Evolutionary conservation across 2,888 invertebrate species (phyloP).

Genomic region (Nebria salina): DNA sequence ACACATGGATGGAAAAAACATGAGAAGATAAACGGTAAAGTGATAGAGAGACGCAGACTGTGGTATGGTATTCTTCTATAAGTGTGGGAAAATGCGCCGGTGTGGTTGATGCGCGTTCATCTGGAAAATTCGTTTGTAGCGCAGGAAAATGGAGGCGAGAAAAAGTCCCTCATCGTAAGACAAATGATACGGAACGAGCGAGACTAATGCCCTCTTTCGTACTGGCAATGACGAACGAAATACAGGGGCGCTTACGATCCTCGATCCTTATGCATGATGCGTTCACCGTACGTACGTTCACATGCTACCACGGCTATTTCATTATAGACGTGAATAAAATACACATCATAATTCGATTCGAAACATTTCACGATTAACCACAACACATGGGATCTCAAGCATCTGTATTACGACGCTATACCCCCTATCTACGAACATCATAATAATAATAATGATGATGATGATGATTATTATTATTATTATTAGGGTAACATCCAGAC

Average conservation of each 20-base stretch:
- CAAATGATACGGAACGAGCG: neutral
- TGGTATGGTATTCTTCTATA: constrained; percentile 51
- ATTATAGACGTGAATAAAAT: constrained; percentile 47
- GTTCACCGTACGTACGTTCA: neutral
- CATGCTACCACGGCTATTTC: constrained; percentile 37
- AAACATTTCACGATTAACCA: constrained; percentile 34
- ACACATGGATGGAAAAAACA: too few species aligned
- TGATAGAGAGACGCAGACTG: too few species aligned
- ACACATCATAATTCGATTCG: constrained; percentile 45
- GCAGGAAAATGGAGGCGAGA: constrained; percentile 62
- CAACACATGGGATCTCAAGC: too few species aligned
- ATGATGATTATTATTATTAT: too few species aligned
- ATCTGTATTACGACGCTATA: too few species aligned
- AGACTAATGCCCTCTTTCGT: constrained; percentile 4
- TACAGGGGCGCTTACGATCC: too few species aligned
- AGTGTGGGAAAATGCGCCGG: constrained; percentile 62
- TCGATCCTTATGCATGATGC: too few species aligned
- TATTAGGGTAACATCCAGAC: too few species aligned
- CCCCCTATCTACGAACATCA: too few species aligned
- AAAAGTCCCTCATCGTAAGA: constrained; percentile 57
- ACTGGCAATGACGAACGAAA: neutral
- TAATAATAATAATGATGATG: too few species aligned
- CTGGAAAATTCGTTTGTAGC: constrained; percentile 64
- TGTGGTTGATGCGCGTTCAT: constrained; percentile 56
- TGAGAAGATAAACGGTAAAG: too few species aligned